Conservation (phyloP, 2,797 vertebrate species). For the Thalassophryne amazonica region DNA sequence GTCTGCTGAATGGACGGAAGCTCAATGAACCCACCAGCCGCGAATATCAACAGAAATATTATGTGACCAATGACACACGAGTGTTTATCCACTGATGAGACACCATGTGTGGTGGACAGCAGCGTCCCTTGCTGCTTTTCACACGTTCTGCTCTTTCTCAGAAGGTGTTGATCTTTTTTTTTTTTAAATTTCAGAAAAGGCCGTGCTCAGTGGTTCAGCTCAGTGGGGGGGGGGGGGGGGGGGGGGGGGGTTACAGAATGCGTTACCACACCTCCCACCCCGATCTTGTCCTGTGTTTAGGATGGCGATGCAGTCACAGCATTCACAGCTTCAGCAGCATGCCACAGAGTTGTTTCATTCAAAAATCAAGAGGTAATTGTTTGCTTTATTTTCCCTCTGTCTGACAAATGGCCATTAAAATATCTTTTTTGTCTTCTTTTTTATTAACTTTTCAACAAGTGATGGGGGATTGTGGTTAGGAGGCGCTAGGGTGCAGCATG, state of each 20-base stretch:
- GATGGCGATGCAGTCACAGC: slow-evolving; percentile 52
- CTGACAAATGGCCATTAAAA: neutral
- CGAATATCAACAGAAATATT: slow-evolving; percentile 48
- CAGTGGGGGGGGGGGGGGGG: slow-evolving; percentile 51
- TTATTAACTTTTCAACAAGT: too few species aligned
- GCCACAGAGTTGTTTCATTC: slow-evolving; percentile 24
- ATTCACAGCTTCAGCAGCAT: slow-evolving; percentile 14
- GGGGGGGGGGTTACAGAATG: slow-evolving; percentile 61
- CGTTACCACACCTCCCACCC: slow-evolving; percentile 74
- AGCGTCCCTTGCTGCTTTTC: slow-evolving; percentile 31
- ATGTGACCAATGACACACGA: slow-evolving; percentile 24
- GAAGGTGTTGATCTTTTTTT: slow-evolving; percentile 48
- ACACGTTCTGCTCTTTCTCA: slow-evolving; percentile 54
- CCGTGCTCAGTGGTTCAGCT: slow-evolving; percentile 56
- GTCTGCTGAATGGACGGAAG: slow-evolving; percentile 39
- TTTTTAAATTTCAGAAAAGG: slow-evolving; percentile 35
- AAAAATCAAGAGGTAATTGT: slow-evolving; percentile 36
- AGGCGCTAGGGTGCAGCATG: too few species aligned
- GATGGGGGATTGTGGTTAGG: too few species aligned
- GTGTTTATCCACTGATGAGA: slow-evolving; percentile 41
- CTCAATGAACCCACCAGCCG: slow-evolving; percentile 41
- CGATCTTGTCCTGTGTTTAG: slow-evolving; percentile 62
- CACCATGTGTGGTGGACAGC: slow-evolving; percentile 18
- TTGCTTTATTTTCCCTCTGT: slow-evolving; percentile 17
- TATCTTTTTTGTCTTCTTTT: too few species aligned